Percentiles rank a stretch among this genome's conserved stretches.
Evolutionary conservation across 1,140 invertebrate species (phyloP).

Genomic region (Neotoxoptera formosana): DNA sequence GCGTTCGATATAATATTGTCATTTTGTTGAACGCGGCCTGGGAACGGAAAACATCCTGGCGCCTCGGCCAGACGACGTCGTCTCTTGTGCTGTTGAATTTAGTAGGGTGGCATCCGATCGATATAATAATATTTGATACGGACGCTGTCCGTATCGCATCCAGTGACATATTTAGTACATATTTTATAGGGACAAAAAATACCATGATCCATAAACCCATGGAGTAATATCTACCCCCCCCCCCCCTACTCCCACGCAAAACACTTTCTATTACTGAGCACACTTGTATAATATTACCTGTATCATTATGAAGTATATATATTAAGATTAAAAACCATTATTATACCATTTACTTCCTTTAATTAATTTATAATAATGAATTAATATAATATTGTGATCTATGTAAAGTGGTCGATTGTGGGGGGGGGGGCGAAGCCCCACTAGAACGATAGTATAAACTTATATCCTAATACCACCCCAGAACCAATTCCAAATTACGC

Average conservation of each 20-base stretch:
- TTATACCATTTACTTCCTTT: no score
- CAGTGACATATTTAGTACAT: not conserved
- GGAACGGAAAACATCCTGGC: not conserved
- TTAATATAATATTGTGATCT: no score
- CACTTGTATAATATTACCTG: no score
- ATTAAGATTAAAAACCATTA: no score
- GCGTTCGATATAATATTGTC: not conserved
- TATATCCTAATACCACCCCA: no score
- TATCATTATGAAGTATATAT: no score
- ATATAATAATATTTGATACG: not conserved
- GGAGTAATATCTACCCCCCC: not conserved
- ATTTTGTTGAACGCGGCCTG: not conserved
- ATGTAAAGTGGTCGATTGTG: no score
- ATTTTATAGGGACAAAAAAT: not conserved
- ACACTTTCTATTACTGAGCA: not conserved
- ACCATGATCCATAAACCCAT: not conserved
- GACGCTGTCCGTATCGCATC: not conserved
- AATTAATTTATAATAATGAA: no score
- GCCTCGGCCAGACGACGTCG: no score
- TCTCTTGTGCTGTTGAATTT: not conserved
- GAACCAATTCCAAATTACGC: no score
- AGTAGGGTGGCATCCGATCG: not conserved
- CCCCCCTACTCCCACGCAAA: not conserved
- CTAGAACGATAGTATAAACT: no score
- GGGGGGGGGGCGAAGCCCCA: no score